Evolutionary conservation across 2,797 vertebrate species (phyloP).

Genomic region (Syngnathus rostellatus): DNA sequence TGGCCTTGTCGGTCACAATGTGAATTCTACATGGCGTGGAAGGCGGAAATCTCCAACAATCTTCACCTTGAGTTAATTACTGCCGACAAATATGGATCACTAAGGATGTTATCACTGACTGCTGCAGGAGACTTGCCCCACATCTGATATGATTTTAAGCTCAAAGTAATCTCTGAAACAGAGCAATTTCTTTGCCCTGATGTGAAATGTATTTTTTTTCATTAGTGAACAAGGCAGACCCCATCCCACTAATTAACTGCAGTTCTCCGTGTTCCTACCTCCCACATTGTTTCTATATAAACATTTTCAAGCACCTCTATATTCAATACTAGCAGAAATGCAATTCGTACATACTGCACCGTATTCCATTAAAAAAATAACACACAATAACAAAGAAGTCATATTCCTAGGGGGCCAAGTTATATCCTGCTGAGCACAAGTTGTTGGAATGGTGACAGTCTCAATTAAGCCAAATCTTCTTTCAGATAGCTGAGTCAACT

Average conservation of each 20-base stretch:
- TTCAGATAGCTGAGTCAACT: slow-evolving; percentile 52
- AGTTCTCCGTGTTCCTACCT: slow-evolving; percentile 32
- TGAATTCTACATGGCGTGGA: slow-evolving; percentile 59
- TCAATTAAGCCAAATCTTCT: slow-evolving; percentile 47
- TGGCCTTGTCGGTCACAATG: slow-evolving; percentile 55
- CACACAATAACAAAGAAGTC: slow-evolving; percentile 30
- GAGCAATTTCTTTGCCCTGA: slow-evolving; percentile 65
- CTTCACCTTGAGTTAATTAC: slow-evolving; percentile 74
- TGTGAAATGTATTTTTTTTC: slow-evolving; percentile 48
- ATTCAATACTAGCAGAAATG: neutral
- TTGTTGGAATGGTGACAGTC: slow-evolving; percentile 53
- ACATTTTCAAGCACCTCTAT: slow-evolving; percentile 26
- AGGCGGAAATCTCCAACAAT: slow-evolving; percentile 64
- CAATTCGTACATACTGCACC: neutral
- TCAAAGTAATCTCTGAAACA: slow-evolving; percentile 60
- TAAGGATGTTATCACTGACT: slow-evolving; percentile 53
- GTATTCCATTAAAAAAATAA: slow-evolving; percentile 36
- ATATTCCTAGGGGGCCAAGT: slow-evolving; percentile 43
- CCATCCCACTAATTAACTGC: slow-evolving; percentile 58
- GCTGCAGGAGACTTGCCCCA: slow-evolving; percentile 54
- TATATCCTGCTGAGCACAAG: slow-evolving; percentile 59
- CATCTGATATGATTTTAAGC: slow-evolving; percentile 68
- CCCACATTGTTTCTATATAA: slow-evolving; percentile 39
- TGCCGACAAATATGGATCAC: slow-evolving; percentile 61
- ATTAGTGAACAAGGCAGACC: slow-evolving; percentile 52